Base-by-base conservation (phyloP, 2,113 vertebrate species). In the Xiphophorus couchianus region DNA sequence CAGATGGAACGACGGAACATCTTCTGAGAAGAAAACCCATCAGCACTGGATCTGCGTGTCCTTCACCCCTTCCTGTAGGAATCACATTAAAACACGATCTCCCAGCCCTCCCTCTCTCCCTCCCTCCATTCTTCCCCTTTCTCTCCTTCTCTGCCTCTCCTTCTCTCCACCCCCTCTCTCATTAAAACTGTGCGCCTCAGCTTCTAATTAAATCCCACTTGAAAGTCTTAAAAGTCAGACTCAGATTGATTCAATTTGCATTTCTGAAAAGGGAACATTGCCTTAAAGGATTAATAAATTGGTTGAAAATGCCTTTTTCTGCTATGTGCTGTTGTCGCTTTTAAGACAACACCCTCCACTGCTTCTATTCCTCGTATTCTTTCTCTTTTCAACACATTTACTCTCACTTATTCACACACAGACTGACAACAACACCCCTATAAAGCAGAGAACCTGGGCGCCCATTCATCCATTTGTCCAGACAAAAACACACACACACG, bases 161-260 rank as follows among this genome's bases (percentile, higher is more conserved):
- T 39, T 82, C 71, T 84, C 86, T 86, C 90, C 93, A 88, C 92
- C 93, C 93, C 93, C 93, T 91, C 93, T 91, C 93, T 95, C 94
- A 94, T 94, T 95, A 95, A 94, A 95, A 94, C 92, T 88, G 89
- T 89, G 90, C 74, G 92, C 92, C 92, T 92, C 89, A 72, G 92
- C 92, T 94, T 94, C 93, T 95, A 95, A 95, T 95, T 95, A 95
- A 95, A 95, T 94, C 93, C 94, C 94, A 93, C 94, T 95, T 95
- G 94, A 95, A 95, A 95, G 94, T 95, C 94, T 94, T 93, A 94
- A 95, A 95, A 94, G 93, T 95, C 94, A 94, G 94, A 91, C 92
- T 95, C 93, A 94, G 93, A 94, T 94, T 95, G 93, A 94, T 94
- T 94, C 93, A 94, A 94, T 95, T 95, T 94, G 93, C 94, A 95